Percentiles rank a stretch among this genome's conserved stretches.
Conservation (phyloP, 2,113 vertebrate genomes). For the Cryptotis parvus region DNA sequence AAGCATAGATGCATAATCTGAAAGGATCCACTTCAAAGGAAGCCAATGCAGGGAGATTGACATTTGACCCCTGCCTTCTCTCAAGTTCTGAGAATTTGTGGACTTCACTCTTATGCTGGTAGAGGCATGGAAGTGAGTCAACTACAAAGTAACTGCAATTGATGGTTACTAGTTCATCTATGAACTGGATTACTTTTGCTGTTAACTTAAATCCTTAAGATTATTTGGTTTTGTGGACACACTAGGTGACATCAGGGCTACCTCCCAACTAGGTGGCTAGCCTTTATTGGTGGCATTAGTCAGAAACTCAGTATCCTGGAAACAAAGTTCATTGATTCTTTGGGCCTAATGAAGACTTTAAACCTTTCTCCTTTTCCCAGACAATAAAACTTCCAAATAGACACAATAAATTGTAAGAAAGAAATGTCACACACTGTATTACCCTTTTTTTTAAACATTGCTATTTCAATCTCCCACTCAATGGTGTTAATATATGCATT, state of each 20-base stretch:
- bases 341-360: constrained; percentile 1
- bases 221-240: too few relatives aligned
- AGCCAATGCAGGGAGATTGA: not conserved
- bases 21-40: not conserved
- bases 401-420: constrained; percentile 58
- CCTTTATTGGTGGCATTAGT: too few relatives aligned
- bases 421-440: constrained; percentile 53
- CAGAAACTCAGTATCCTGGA: too few relatives aligned
- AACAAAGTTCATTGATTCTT: too few relatives aligned
- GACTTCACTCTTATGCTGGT: not conserved
- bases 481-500: constrained; percentile 52
- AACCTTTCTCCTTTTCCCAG: constrained; percentile 30
- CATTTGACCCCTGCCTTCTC: not conserved
- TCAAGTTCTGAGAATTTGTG: not conserved
- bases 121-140: not conserved
- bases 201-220: constrained; percentile 44
- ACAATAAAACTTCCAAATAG: constrained; percentile 65
- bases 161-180: constrained; percentile 40
- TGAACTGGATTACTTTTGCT: constrained; percentile 61
- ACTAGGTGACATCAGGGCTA: too few relatives aligned
- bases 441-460: constrained; percentile 56
- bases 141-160: not conserved
- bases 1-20: not conserved
- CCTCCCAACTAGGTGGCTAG: too few relatives aligned
- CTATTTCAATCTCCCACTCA: constrained; percentile 63